Percentiles rank a stretch among this genome's conserved stretches.
Evolutionary conservation across 1,140 invertebrate genomes (phyloP).

Genomic region (Episyrphus balteatus): DNA sequence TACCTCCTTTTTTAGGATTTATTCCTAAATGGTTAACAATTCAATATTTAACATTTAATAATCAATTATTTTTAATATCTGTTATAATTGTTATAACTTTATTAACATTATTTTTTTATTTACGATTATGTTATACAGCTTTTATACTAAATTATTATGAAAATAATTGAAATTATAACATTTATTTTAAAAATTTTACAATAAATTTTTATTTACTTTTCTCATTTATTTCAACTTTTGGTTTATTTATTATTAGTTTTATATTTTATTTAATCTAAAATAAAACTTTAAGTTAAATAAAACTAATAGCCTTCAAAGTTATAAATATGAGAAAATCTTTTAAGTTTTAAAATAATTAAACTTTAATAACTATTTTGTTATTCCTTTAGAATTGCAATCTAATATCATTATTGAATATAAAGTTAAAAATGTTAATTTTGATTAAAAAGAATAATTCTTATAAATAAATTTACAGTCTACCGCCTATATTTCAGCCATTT

Average conservation of each 20-base stretch:
- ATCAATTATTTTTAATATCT: conserved; percentile 30
- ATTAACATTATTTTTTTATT: conserved; percentile 40
- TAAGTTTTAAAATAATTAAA: conserved; percentile 43
- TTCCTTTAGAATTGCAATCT: conserved; percentile 46
- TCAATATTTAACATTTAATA: conserved; percentile 36
- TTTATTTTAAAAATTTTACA: conserved; percentile 10
- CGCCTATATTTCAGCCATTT: conserved; percentile 43
- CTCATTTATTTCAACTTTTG: conserved; percentile 29
- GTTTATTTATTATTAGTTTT: conserved; percentile 27
- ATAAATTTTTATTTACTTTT: conserved; percentile 27
- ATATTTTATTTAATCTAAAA: conserved; percentile 32
- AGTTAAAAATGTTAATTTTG: conserved; percentile 18
- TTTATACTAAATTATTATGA: conserved; percentile 36
- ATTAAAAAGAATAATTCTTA: conserved; percentile 39
- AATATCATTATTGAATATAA: conserved; percentile 42
- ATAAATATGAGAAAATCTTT: conserved; percentile 38
- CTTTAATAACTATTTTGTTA: conserved; percentile 34
- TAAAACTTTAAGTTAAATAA: conserved; percentile 47
- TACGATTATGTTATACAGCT: conserved; percentile 34
- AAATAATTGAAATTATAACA: conserved; percentile 25
- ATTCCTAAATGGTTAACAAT: conserved; percentile 43
- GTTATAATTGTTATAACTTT: conserved; percentile 39
- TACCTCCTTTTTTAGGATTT: conserved; percentile 44
- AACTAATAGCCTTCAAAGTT: conserved; percentile 50
- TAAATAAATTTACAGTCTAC: conserved; percentile 47